These are phyloP conservation scores for Chironomus striatipennis DNA, from an alignment of 1,140 invertebrate genomes.

Conservation along the genomic window DNA sequence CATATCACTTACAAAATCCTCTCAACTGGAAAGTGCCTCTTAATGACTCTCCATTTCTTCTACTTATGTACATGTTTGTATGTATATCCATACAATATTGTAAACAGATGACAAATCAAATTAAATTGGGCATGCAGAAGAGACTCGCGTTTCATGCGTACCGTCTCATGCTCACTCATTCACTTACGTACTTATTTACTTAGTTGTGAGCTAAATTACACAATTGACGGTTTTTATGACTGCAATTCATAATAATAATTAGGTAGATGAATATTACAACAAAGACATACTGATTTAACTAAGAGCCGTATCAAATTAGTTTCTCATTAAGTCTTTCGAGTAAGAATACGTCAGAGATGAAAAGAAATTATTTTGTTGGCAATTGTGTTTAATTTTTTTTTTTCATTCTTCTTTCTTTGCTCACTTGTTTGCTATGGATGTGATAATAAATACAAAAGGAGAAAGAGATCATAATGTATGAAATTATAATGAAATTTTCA, in stretches of 20 bases:
- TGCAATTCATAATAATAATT: slow-evolving; percentile 5
- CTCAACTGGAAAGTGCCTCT: slow-evolving; percentile 5
- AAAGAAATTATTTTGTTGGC: neutral
- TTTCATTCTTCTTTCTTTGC: neutral
- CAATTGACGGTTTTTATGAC: slow-evolving; percentile 7
- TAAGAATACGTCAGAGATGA: neutral
- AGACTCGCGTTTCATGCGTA: slow-evolving; percentile 15
- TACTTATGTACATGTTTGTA: too few relatives aligned
- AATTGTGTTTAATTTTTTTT: neutral
- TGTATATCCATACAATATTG: neutral
- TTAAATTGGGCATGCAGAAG: slow-evolving; percentile 21
- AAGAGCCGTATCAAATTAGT: slow-evolving; percentile 8
- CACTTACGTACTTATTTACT: neutral
- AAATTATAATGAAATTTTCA: slow-evolving; percentile 1
- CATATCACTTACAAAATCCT: neutral
- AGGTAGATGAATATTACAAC: neutral
- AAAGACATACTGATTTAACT: slow-evolving; percentile 13
- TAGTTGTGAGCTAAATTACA: slow-evolving; percentile 8
- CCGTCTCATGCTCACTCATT: neutral
- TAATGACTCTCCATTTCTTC: neutral
- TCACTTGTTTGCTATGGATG: neutral
- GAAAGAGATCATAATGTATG: neutral
- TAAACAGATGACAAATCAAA: slow-evolving; percentile 17
- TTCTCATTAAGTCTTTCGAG: neutral
- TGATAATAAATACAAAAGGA: neutral